Evolutionary conservation across 2,888 invertebrate species (phyloP), one percentile per base, ranked within the genome.

Genomic region (Drosophila kuntzei): DNA sequence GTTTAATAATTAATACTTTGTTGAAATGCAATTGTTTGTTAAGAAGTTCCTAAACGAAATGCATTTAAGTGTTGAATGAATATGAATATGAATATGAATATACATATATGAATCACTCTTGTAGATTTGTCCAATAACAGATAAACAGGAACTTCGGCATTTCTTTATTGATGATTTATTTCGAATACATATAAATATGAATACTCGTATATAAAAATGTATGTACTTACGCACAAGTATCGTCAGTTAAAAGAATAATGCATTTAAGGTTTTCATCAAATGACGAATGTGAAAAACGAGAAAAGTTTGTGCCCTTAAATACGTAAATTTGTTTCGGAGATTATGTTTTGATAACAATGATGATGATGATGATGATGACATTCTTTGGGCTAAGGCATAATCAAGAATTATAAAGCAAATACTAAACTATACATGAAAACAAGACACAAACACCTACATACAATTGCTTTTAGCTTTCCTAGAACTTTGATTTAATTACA

Each of bases 401-500:
- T 76, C 75, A 62, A 78, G 65, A 71, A 79, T 66, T 55, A 49
- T 41, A 55, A 66, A 68, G 49, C 49, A 64, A 84, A 72, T 72
- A 74, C 71, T 60, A 71, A 72, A 63, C 65, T 25, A 68, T 59
- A 61, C 62, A 58, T 22, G 46, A 32, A 47, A 69, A 59, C 72
- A 76, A 76, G 59, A 79, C 64, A 74, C 60, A 69, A 71, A 79
- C 66, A 46, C 34, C 34, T 57, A 69, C 58, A 64, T 62, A 71
- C 59, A 84, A 83, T 80, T 87, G 85, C 87, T 86, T 86, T 87
- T 87, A 86, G 87, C 85, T 86, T 86, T 77, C 80, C 85, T 86
- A 86, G 85, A 80, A 53, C 67, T 77, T 71, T 84, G 61, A 80
- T 81, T 87, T 76, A 63, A 57, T 61, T 50, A 68, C 53, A 60